Evolutionary conservation across 2,888 invertebrate species (phyloP).

Genomic region (Conops quadrifasciatus): DNA sequence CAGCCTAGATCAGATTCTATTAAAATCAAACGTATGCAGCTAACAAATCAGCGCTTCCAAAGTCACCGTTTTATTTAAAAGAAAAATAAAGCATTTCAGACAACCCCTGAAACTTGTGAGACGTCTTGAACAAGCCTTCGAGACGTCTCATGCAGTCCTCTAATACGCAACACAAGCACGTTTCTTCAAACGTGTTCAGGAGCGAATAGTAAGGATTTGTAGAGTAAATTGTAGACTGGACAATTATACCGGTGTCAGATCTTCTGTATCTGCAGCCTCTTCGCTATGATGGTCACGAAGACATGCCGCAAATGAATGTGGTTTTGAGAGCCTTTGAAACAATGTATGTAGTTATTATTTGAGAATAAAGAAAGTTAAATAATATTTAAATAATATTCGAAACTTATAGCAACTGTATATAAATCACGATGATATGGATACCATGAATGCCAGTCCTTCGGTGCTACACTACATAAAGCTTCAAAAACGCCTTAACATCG

Average conservation of each 20-base stretch:
- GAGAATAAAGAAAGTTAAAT: no score
- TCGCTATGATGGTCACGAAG: not conserved
- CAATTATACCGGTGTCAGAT: not conserved
- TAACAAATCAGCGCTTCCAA: no score
- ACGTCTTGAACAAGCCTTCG: no score
- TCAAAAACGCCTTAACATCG: no score
- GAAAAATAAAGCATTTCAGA: no score
- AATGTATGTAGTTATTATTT: not conserved
- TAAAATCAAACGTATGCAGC: slow-evolving; percentile 4
- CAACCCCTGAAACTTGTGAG: no score
- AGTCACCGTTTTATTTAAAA: no score
- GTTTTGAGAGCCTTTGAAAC: slow-evolving; percentile 6
- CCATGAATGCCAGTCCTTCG: no score
- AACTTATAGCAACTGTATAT: slow-evolving; percentile 11
- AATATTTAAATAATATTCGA: not conserved
- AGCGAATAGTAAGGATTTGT: not conserved
- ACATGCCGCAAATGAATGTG: not conserved
- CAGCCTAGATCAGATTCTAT: not conserved
- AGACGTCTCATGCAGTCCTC: no score
- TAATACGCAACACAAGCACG: slow-evolving; percentile 14
- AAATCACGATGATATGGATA: not conserved
- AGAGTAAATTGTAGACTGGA: not conserved
- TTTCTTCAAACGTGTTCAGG: not conserved
- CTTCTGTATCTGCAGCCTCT: slow-evolving; percentile 4
- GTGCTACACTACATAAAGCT: no score